These are phyloP conservation scores for Misgurnus mizolepis DNA, from an alignment of 2,113 vertebrate genomes.

Conservation along the genomic window DNA sequence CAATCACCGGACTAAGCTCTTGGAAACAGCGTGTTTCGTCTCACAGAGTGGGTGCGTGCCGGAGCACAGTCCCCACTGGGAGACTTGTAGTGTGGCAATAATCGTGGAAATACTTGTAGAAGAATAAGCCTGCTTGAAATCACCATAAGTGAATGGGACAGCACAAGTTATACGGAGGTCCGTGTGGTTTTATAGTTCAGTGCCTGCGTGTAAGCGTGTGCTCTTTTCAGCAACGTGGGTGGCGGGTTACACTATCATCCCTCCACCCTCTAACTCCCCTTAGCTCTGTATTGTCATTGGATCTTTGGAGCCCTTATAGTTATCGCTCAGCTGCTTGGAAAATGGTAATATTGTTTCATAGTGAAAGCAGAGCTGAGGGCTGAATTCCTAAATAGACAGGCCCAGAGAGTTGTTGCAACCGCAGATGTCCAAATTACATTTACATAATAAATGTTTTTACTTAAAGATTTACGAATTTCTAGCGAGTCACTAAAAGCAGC, in stretches of 20 bases:
- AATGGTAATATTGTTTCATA: constrained; percentile 97
- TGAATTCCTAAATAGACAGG: constrained; percentile 85
- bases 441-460: constrained; percentile 81
- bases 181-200: constrained; percentile 94
- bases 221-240: constrained; percentile 97
- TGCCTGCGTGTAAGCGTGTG: constrained; percentile 91
- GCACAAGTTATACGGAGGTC: constrained; percentile 91
- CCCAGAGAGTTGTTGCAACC: constrained; percentile 81
- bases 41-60: constrained; percentile 43
- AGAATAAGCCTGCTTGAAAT: constrained; percentile 77
- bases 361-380: constrained; percentile 85
- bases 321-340: constrained; percentile 93
- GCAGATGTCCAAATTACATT: constrained; percentile 86
- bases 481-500: constrained; percentile 25
- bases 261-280: constrained; percentile 58
- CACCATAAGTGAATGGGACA: constrained; percentile 89
- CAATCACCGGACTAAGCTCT: constrained; percentile 60
- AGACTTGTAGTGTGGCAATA: constrained; percentile 64
- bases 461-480: constrained; percentile 36
- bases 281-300: constrained; percentile 91
- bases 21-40: constrained; percentile 54
- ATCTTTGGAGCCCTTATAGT: constrained; percentile 93
- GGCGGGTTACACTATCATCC: constrained; percentile 93
- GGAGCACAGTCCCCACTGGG: constrained; percentile 44
- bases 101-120: constrained; percentile 63